Evolutionary conservation across 2,113 vertebrate species (phyloP), one percentile per base, ranked within the genome.

Genomic region (Centropristis striata): DNA sequence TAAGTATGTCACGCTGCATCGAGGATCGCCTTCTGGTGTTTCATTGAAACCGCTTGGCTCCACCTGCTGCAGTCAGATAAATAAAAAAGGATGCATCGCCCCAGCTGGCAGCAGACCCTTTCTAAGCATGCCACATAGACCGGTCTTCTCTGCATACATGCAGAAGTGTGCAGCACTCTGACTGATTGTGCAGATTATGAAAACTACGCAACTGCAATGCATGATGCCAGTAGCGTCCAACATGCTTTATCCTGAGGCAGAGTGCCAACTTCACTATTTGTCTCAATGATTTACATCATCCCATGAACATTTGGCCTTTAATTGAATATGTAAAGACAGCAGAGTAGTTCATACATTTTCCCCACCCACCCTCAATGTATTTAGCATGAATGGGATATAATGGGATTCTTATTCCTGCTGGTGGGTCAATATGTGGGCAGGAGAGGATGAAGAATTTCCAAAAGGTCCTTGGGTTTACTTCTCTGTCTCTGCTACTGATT

Each of bases 1-100:
- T 92, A 92, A 94, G 91, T 93, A 87, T 57, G 91, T 91, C 84
- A 69, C 50, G 81, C 81, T 74, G 69, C 86, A 78, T 92, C 47
- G 49, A 71, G 85, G 80, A 84, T 82, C 66, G 66, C 85, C 75
- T 71, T 69, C 71, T 5, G 67, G 75, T 58, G 80, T 70, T 80
- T 74, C 83, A 87, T 86, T 70, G 79, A 86, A 88, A 83, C 44
- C 2, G 88, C 90, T 93, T 91, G 86, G 86, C 88, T 89, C 87
- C 87, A 86, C 78, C 82, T 83, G 87, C 83, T 76, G 76, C 78
- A 83, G 86, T 75, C 78, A 67, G 86, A 91, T 87, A 81, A 90
- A 63, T 47, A 28, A 71, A 71, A 67, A 76, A 67, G 66, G 76
- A 39, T 73, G 75, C 71, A 59, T 68, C 36, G 5, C 39, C 41